A percentile compares a stretch with the other conserved stretches of the same genome.
Conservation (phyloP, 1,140 invertebrate species). For the Limonius californicus region DNA sequence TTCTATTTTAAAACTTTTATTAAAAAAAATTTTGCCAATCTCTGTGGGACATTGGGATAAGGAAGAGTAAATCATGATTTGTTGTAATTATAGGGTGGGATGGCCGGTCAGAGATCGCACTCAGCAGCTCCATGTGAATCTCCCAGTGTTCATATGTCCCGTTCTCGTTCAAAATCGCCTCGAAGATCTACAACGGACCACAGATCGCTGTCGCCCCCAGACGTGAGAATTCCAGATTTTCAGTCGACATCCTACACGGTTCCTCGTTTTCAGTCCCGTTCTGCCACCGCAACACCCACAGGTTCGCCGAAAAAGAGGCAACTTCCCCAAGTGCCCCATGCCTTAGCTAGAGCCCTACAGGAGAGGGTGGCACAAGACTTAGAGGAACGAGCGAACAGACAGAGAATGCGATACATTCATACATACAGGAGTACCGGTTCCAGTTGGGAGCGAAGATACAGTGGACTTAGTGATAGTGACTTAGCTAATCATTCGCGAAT, state of each 20-base stretch:
- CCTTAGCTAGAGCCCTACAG: slow-evolving; percentile 61
- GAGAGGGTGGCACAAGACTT: slow-evolving; percentile 75
- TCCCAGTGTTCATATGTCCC: slow-evolving; percentile 54
- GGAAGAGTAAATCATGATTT: too few relatives aligned
- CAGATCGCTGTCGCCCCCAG: slow-evolving; percentile 71
- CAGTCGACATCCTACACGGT: slow-evolving; percentile 33
- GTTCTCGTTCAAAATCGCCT: slow-evolving; percentile 62
- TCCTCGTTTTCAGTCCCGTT: slow-evolving; percentile 71
- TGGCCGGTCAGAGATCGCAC: slow-evolving; percentile 57
- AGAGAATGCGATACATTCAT: slow-evolving; percentile 47
- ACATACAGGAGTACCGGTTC: slow-evolving; percentile 66
- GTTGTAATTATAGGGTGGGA: slow-evolving; percentile 48
- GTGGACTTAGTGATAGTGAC: slow-evolving; percentile 78
- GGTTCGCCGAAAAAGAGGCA: slow-evolving; percentile 94
- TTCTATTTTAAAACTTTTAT: too few relatives aligned
- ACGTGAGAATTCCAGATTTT: slow-evolving; percentile 50
- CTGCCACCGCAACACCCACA: slow-evolving; percentile 87
- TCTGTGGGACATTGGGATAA: too few relatives aligned
- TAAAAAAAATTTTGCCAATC: too few relatives aligned
- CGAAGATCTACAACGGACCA: slow-evolving; percentile 57
- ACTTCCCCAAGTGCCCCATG: slow-evolving; percentile 82
- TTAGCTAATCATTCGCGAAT: slow-evolving; percentile 60
- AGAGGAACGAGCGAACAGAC: slow-evolving; percentile 72
- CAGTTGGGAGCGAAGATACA: slow-evolving; percentile 76
- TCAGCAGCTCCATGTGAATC: slow-evolving; percentile 73